phyloP scores from a whole-genome alignment of 1,140 invertebrate genomes.

The Hyphantria cunea region DNA sequence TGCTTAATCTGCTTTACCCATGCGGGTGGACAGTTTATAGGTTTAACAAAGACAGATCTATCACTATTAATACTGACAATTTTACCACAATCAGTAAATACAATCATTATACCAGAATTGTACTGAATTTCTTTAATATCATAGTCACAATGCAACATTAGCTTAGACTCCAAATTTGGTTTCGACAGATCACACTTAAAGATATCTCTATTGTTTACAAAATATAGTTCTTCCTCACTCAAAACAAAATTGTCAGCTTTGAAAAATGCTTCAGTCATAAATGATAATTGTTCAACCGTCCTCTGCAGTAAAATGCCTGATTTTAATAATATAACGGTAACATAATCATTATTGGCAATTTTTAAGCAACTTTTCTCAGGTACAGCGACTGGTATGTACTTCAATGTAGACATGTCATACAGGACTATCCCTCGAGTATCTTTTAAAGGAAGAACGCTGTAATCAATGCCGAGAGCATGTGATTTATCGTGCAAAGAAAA shows the following conservation, averaged over 20 bases:
- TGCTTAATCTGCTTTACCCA: constrained; percentile 68
- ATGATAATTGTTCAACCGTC: constrained; percentile 40
- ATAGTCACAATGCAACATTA: constrained; percentile 57
- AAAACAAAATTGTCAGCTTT: constrained; percentile 63
- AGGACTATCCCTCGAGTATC: constrained; percentile 57
- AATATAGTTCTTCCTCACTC: constrained; percentile 45
- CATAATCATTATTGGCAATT: constrained; percentile 59
- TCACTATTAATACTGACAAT: constrained; percentile 55
- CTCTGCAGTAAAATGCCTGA: constrained; percentile 54
- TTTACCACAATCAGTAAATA: constrained; percentile 65
- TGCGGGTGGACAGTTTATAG: constrained; percentile 55
- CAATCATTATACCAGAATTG: constrained; percentile 40
- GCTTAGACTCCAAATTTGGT: constrained; percentile 42
- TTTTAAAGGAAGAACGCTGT: constrained; percentile 59
- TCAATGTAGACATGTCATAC: constrained; percentile 58
- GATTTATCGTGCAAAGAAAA: constrained; percentile 56
- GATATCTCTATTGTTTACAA: constrained; percentile 57
- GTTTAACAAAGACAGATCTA: constrained; percentile 38
- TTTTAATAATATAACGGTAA: constrained; percentile 54
- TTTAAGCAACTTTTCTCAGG: constrained; percentile 59
- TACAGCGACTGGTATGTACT: constrained; percentile 62
- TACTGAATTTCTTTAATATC: constrained; percentile 62
- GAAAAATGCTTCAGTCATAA: constrained; percentile 50
- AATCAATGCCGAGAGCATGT: constrained; percentile 57
- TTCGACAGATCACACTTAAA: constrained; percentile 55